Evolutionary conservation across 2,113 vertebrate genomes (phyloP).

Genomic region (Syrrhaptes paradoxus): DNA sequence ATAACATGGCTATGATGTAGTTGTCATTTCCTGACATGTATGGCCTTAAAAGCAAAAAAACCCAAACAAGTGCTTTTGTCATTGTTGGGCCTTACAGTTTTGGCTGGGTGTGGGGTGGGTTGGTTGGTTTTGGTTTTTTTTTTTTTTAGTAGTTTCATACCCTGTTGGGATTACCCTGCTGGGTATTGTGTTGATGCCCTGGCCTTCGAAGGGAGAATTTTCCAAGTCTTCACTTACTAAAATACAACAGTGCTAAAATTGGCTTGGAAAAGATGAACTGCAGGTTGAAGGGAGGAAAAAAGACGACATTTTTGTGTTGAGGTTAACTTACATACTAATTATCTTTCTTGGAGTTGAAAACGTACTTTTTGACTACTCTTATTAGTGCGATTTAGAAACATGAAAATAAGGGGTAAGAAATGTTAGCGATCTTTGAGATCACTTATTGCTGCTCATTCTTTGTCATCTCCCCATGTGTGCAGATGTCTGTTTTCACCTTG

Average conservation of each 20-base stretch:
- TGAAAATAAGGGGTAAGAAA: neutral
- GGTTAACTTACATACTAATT: neutral
- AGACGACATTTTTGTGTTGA: neutral
- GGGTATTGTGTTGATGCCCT: neutral
- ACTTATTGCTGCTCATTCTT: no score
- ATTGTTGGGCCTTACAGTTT: neutral
- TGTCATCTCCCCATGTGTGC: neutral
- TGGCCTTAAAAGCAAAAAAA: neutral
- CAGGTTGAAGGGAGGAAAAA: neutral
- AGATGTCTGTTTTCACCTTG: neutral
- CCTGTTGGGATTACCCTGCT: neutral
- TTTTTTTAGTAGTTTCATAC: neutral
- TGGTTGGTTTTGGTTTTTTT: neutral
- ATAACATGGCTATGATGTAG: no score
- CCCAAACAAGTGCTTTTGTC: neutral
- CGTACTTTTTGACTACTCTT: neutral
- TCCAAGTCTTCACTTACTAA: neutral
- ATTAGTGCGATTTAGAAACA: neutral
- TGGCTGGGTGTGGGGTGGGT: neutral
- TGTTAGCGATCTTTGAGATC: fast-evolving
- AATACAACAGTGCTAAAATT: neutral
- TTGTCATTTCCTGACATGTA: neutral
- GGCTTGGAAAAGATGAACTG: neutral
- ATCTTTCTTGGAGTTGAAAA: neutral
- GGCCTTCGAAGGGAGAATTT: neutral